A percentile compares a stretch with the other conserved stretches of the same genome.
Conservation (phyloP, 1,140 invertebrate genomes). For the Hypsibius dujardini region DNA sequence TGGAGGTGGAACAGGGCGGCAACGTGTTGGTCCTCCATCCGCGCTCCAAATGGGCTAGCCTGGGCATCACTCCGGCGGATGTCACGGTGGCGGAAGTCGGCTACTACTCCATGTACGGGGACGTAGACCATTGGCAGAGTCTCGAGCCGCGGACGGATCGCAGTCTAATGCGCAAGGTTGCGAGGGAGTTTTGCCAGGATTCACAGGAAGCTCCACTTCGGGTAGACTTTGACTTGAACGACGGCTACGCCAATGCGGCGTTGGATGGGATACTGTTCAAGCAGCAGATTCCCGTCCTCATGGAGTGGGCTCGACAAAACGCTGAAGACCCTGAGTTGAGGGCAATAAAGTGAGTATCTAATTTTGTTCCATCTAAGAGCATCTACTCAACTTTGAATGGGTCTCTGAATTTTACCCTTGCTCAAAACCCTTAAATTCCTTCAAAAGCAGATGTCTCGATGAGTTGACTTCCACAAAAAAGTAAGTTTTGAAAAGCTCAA, state of each 20-base stretch:
- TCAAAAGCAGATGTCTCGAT: no score
- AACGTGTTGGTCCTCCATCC: no score
- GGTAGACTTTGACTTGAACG: neutral
- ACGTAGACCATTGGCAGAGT: neutral
- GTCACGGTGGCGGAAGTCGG: neutral
- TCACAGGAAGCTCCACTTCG: no score
- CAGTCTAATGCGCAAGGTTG: neutral
- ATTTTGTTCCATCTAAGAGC: neutral
- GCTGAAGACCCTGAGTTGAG: neutral
- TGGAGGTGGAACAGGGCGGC: no score
- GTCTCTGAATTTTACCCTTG: no score
- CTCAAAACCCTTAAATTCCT: no score
- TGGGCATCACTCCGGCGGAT: neutral
- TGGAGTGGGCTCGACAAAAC: neutral
- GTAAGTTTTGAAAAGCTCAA: no score
- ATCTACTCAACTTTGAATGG: no score
- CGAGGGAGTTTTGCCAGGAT: no score
- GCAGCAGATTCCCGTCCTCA: constrained; percentile 4
- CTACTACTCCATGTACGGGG: neutral
- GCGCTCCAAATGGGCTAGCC: neutral
- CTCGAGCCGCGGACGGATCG: neutral
- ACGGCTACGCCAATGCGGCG: neutral
- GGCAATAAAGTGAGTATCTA: neutral
- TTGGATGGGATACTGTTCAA: neutral
- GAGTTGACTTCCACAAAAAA: no score